Evolutionary conservation across 2,797 vertebrate genomes (phyloP).

Genomic region (Morus bassanus): DNA sequence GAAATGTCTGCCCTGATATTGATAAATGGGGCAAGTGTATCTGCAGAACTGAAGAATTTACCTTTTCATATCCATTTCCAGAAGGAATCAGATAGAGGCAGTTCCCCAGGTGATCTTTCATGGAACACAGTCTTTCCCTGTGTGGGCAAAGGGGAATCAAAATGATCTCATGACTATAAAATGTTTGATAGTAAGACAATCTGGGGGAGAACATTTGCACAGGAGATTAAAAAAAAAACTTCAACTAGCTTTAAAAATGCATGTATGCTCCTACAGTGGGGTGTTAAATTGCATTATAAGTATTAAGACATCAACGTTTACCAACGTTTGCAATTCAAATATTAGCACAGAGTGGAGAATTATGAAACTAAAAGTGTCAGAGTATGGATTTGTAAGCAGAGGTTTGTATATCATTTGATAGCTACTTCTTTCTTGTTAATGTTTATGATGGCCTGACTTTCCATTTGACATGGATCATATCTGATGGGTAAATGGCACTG

Average conservation of each 20-base stretch:
- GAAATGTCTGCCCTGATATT: background rate
- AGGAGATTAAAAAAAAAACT: background rate
- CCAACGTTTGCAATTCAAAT: background rate
- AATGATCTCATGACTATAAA: background rate
- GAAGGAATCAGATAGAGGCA: background rate
- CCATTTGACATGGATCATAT: background rate
- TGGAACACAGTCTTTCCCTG: background rate
- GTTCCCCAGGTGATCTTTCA: background rate
- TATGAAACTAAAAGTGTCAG: background rate
- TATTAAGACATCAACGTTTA: background rate
- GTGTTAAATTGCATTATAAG: background rate
- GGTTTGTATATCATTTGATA: background rate
- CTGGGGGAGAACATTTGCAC: background rate
- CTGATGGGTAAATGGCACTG: background rate
- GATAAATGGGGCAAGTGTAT: background rate
- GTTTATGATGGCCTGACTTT: background rate
- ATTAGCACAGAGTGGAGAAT: background rate
- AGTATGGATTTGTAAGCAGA: background rate
- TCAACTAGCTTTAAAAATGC: background rate
- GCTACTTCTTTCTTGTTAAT: conserved; percentile 6
- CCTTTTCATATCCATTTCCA: background rate
- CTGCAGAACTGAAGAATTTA: background rate
- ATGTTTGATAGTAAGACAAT: background rate
- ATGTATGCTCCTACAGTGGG: background rate
- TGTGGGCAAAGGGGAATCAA: background rate